phyloP scores from a whole-genome alignment of 2,888 invertebrate genomes.

The Agrochola macilenta region DNA sequence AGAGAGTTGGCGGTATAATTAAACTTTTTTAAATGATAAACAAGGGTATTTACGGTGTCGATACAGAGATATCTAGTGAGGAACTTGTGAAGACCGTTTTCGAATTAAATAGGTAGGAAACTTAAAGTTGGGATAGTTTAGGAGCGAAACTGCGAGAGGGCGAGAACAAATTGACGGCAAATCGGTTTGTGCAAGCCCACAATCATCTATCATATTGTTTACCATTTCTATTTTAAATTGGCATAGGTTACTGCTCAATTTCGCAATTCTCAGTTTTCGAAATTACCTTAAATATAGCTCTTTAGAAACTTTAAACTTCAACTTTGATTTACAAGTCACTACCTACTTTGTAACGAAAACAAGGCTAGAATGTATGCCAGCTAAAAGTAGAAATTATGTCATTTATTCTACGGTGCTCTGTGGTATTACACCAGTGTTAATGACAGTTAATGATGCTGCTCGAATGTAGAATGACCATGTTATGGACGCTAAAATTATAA shows the following conservation, averaged over 20 bases:
- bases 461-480: constrained; percentile 41
- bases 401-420: constrained; percentile 39
- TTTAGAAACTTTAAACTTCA: constrained; percentile 2
- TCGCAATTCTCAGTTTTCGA: not conserved
- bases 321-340: constrained; percentile 15
- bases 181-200: not conserved
- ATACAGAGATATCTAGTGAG: not conserved
- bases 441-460: constrained; percentile 51
- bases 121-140: constrained; percentile 11
- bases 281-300: not conserved
- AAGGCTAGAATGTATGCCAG: constrained; percentile 25
- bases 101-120: constrained; percentile 3
- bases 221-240: constrained; percentile 20
- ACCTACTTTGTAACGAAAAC: constrained; percentile 20
- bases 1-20: not conserved
- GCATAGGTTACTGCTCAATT: constrained; percentile 19
- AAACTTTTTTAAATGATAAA: constrained; percentile 31
- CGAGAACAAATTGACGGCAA: constrained; percentile 8
- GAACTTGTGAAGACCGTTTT: constrained; percentile 11
- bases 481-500: constrained; percentile 41
- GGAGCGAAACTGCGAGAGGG: not conserved
- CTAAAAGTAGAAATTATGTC: constrained; percentile 51
- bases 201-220: constrained; percentile 14
- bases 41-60: not conserved
- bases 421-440: constrained; percentile 53